phyloP scores from a whole-genome alignment of 2,888 invertebrate genomes.

The Heliconius erato region DNA sequence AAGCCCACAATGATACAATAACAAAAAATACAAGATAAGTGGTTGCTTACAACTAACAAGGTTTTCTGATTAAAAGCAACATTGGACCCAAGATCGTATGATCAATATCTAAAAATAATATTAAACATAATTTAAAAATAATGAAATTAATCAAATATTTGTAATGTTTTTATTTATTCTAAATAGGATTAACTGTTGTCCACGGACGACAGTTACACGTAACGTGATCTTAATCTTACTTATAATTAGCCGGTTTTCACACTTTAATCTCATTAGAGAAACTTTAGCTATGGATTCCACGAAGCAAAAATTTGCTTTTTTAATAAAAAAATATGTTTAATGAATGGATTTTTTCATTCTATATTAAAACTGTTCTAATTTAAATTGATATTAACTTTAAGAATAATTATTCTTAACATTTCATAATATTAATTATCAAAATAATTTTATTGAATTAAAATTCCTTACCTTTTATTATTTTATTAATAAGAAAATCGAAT shows the following conservation, averaged over 20 bases:
- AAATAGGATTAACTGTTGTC: not conserved
- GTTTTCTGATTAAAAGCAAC: constrained; percentile 12
- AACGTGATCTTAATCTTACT: constrained; percentile 2
- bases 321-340: not conserved
- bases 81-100: not conserved
- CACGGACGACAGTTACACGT: too few relatives aligned
- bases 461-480: not conserved
- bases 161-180: not conserved
- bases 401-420: too few relatives aligned
- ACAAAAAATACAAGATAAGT: constrained; percentile 21
- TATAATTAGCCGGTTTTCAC: constrained; percentile 5
- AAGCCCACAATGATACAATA: constrained; percentile 21
- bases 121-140: not conserved
- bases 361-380: not conserved
- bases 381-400: not conserved
- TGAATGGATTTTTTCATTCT: not conserved
- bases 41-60: not conserved
- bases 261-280: constrained; percentile 13
- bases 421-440: too few relatives aligned
- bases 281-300: not conserved
- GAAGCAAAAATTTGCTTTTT: not conserved
- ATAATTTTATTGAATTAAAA: not conserved
- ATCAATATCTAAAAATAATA: not conserved
- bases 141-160: not conserved
- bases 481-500: not conserved